A percentile compares a stretch with the other conserved stretches of the same genome.
Evolutionary conservation across 2,797 vertebrate species (phyloP).

Genomic region (Alosa sapidissima): DNA sequence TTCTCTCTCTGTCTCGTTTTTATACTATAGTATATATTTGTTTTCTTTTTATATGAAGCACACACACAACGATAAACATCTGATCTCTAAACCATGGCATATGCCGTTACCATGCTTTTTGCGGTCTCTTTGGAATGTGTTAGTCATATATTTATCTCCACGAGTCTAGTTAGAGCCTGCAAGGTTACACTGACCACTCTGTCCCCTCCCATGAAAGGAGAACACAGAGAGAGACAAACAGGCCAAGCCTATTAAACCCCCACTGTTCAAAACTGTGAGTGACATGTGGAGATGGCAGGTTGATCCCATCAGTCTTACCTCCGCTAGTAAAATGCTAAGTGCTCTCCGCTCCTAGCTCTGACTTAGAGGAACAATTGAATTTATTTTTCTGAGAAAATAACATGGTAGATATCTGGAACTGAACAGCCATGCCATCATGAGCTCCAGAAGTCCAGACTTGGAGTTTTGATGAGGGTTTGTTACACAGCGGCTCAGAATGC

Average conservation of each 20-base stretch:
- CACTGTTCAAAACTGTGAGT: constrained; percentile 30
- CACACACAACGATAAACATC: not conserved
- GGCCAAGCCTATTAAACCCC: not conserved
- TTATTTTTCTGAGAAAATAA: no score
- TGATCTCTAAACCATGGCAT: not conserved
- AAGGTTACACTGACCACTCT: no score
- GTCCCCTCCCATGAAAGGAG: not conserved
- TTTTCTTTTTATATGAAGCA: no score
- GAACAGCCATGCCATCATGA: no score
- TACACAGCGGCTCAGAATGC: no score
- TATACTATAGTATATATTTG: no score
- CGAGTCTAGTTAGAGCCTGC: not conserved
- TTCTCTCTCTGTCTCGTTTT: not conserved
- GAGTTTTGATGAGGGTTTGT: no score
- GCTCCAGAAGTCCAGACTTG: no score
- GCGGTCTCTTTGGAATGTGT: not conserved
- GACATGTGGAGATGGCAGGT: constrained; percentile 28
- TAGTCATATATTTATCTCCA: constrained; percentile 35
- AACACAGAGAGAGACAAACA: not conserved
- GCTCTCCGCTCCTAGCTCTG: not conserved
- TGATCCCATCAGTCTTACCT: not conserved
- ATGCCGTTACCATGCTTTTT: not conserved
- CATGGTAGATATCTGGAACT: not conserved
- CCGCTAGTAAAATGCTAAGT: constrained; percentile 5
- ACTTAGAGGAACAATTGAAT: not conserved